phyloP scores from a whole-genome alignment of 1,140 invertebrate species.

The Varroa destructor region DNA sequence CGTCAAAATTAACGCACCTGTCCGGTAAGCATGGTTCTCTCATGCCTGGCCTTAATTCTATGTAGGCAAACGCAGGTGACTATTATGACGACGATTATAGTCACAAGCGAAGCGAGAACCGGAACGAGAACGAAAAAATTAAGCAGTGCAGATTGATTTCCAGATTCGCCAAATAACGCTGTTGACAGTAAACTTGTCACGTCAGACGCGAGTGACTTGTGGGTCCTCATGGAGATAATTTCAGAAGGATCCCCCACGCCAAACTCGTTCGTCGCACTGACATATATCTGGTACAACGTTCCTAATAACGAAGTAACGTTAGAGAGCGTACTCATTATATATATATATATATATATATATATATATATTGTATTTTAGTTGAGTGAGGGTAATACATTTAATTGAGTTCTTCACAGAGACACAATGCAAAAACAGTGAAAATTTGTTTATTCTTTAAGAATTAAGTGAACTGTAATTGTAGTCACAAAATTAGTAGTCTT shows the following conservation, averaged over 20 bases:
- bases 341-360: background rate
- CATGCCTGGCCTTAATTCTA: constrained; percentile 19
- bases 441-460: too few species aligned
- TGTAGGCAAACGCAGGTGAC: constrained; percentile 34
- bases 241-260: constrained; percentile 36
- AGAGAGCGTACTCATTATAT: background rate
- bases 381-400: background rate
- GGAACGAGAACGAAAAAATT: constrained; percentile 35
- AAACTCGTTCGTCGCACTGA: constrained; percentile 35
- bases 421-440: too few species aligned
- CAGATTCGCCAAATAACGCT: constrained; percentile 10
- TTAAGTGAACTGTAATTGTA: too few species aligned
- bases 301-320: background rate
- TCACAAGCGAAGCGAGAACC: constrained; percentile 33
- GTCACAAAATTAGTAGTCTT: too few species aligned
- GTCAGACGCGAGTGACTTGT: constrained; percentile 24
- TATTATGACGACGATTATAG: constrained; percentile 34
- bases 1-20: background rate
- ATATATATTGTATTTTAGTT: background rate
- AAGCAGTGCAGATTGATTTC: constrained; percentile 10
- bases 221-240: constrained; percentile 32
- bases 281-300: constrained; percentile 35
- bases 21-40: constrained; percentile 1
- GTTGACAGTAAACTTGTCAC: constrained; percentile 1
- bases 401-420: too few species aligned